Evolutionary conservation across 2,888 invertebrate species (phyloP).

Genomic region (Nemotelus pantherinus): DNA sequence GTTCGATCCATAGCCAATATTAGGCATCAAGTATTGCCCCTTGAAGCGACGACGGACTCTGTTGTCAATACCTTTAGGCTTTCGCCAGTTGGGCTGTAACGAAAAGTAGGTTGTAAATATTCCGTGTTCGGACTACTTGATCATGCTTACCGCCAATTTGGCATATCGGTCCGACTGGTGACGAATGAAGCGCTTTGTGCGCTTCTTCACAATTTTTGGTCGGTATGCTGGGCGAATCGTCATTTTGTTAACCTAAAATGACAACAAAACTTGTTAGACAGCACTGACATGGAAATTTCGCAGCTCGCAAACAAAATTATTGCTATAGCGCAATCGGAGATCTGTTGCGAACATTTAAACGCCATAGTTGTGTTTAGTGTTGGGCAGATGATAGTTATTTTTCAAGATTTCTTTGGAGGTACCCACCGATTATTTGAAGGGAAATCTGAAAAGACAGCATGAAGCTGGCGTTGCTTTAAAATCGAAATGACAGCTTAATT

Average conservation of each 20-base stretch:
- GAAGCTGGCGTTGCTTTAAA: constrained; percentile 7
- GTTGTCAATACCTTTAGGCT: constrained; percentile 99
- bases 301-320: neutral
- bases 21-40: constrained; percentile 99
- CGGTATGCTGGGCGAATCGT: constrained; percentile 90
- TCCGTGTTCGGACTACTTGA: neutral
- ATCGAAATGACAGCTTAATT: neutral
- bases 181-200: constrained; percentile 97
- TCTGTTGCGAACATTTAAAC: neutral
- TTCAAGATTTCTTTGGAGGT: constrained; percentile 16
- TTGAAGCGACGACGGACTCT: constrained; percentile 98
- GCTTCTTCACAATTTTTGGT: constrained; percentile 94
- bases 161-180: constrained; percentile 99
- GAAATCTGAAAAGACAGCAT: constrained; percentile 19
- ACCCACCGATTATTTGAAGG: constrained; percentile 41
- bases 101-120: neutral
- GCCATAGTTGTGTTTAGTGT: neutral
- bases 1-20: constrained; percentile 98
- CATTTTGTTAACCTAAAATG: constrained; percentile 68
- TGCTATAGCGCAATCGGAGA: neutral
- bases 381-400: constrained; percentile 22
- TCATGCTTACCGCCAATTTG: constrained; percentile 81
- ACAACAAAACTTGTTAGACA: constrained; percentile 22
- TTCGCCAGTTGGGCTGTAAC: constrained; percentile 94
- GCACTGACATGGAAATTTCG: neutral